Base-by-base conservation (phyloP, 2,113 vertebrate genomes). In the Anhinga rufa region DNA sequence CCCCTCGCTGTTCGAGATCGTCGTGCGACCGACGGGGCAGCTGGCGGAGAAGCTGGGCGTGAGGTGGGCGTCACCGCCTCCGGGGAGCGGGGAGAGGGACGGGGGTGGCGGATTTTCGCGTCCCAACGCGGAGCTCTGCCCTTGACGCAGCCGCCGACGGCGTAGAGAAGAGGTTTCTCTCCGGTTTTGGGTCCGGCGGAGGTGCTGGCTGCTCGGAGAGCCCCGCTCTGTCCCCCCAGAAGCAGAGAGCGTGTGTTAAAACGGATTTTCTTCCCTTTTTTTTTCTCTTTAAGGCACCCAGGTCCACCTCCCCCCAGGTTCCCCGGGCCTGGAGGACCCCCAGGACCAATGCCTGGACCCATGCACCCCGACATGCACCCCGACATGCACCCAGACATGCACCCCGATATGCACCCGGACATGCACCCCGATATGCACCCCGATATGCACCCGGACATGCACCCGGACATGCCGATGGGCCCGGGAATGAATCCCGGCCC, bases 1-100 rank as follows among this genome's bases (percentile, higher is more conserved):
- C 71, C 99, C 99, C 0, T 99, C 99, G 0, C 95, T 99, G 58
- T 99, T 99, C 60, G 99, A 99, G 97, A 99, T 99, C 14, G 99
- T 99, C 64, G 99, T 99, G 22, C 98, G 99, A 62, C 99, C 99
- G 22, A 99, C 99, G 0, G 99, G 98, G 68, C 99, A 99, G 94
- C 97, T 99, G 92, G 99, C 99, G 0, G 99, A 99, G 93, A 99
- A 99, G 70, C 97, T 99, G 87, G 99, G 99, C 0, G 99, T 99
- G 46, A 99, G 99, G 99, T 99, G 82, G 92, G 96, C 52, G 17
- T 4, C 25, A 3, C 20, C 17, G 1, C 19, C 29, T 61, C n/a
- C 46, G 3, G n/a, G 46, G 6, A 5, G 17, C 2, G 2, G 10
- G 54, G 16, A 26, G 46, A 32, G 20, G 29, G 36, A 44, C 2